Percentiles rank a stretch among this genome's conserved stretches.
Conservation (phyloP, 2,113 vertebrate species). For the Callipepla californica region DNA sequence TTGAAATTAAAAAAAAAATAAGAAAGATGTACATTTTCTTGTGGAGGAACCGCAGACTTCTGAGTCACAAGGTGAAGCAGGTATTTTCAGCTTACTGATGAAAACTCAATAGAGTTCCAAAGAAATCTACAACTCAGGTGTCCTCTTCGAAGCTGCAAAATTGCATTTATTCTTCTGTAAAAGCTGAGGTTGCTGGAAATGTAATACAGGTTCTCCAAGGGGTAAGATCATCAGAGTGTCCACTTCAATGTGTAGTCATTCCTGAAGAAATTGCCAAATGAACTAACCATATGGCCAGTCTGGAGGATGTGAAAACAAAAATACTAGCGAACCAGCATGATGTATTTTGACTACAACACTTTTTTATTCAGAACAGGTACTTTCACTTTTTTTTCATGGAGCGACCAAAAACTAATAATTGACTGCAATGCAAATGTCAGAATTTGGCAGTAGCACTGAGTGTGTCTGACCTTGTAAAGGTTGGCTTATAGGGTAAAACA, state of each 20-base stretch:
- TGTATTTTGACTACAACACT: conserved; percentile 2
- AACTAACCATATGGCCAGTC: conserved; percentile 49
- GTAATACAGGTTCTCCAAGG: background rate
- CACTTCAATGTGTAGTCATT: conserved; percentile 11
- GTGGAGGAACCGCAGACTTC: background rate
- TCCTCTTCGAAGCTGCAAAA: background rate
- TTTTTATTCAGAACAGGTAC: conserved; percentile 24
- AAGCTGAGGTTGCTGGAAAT: background rate
- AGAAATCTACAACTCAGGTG: background rate
- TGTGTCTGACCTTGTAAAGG: background rate
- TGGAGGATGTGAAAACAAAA: conserved; percentile 30
- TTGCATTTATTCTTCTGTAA: background rate
- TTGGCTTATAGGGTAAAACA: background rate
- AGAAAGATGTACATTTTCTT: background rate
- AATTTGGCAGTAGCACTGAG: background rate
- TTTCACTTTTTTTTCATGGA: background rate
- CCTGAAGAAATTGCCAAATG: background rate
- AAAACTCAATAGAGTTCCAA: background rate
- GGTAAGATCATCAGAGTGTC: background rate
- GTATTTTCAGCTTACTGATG: conserved; percentile 12
- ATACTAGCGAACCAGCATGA: conserved; percentile 41
- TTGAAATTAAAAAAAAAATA: background rate
- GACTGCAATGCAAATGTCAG: background rate
- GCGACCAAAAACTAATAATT: conserved; percentile 9
- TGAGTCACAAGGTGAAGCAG: background rate